Conservation (phyloP, 2,888 invertebrate species). For the Meta bourneti region DNA sequence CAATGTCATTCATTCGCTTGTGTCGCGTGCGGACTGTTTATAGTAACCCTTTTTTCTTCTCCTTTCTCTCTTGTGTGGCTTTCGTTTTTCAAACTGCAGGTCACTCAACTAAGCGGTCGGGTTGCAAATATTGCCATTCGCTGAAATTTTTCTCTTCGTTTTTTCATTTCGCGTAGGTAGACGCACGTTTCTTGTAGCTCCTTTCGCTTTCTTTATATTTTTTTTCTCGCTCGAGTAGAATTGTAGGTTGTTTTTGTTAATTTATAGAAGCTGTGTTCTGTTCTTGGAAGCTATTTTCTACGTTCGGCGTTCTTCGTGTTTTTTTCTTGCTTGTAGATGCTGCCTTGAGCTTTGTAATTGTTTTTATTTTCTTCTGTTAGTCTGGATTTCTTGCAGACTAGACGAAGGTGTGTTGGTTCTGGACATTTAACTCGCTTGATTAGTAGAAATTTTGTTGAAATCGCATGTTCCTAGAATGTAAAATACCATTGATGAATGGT, state of each 20-base stretch:
- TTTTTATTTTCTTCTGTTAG: neutral
- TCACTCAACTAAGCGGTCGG: slow-evolving; percentile 59
- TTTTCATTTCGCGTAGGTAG: slow-evolving; percentile 30
- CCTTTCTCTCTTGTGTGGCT: slow-evolving; percentile 17
- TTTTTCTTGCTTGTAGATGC: neutral
- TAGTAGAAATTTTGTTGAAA: too few relatives aligned
- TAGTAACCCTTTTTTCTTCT: slow-evolving; percentile 8
- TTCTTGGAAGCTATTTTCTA: slow-evolving; percentile 1
- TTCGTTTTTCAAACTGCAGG: slow-evolving; percentile 39
- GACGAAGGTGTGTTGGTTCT: too few relatives aligned
- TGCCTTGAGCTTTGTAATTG: too few relatives aligned
- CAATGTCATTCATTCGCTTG: slow-evolving; percentile 41
- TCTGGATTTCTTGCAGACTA: neutral
- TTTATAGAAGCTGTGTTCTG: neutral
- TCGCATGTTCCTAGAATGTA: too few relatives aligned
- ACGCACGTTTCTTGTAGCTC: neutral
- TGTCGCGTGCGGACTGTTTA: slow-evolving; percentile 30
- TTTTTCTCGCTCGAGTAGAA: neutral
- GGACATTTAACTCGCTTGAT: too few relatives aligned
- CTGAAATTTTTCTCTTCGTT: neutral
- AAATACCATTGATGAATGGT: too few relatives aligned
- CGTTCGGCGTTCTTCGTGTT: neutral
- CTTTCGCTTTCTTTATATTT: neutral
- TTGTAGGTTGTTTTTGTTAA: slow-evolving; percentile 2
- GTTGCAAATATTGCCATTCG: slow-evolving; percentile 41